Conservation (phyloP, 2,797 vertebrate species). For the Hydrophis major region DNA sequence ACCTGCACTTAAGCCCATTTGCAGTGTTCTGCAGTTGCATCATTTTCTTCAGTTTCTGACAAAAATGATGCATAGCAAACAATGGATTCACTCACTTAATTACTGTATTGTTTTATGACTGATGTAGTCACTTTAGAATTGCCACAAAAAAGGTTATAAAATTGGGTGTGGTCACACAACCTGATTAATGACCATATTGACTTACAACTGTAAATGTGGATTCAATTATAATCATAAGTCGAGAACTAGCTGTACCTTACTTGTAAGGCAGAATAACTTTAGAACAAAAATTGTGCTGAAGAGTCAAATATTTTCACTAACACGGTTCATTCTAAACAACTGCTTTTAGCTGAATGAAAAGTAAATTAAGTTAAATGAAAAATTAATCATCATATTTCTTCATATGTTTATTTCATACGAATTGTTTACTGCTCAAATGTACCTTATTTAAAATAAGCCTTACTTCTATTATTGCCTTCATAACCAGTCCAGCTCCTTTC, state of each 20-base stretch:
- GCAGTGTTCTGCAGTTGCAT: background rate
- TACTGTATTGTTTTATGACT: background rate
- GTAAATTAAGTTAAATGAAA: background rate
- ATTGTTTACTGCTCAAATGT: background rate
- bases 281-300: background rate
- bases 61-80: background rate
- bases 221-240: background rate
- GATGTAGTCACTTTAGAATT: background rate
- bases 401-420: background rate
- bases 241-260: background rate
- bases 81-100: background rate
- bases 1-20: background rate
- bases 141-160: background rate
- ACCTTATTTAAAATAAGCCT: constrained; percentile 38
- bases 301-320: background rate
- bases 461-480: constrained; percentile 99
- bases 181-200: background rate
- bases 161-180: background rate
- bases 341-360: background rate
- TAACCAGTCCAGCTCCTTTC: constrained; percentile 96
- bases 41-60: background rate
- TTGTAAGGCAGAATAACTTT: background rate
- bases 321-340: background rate
- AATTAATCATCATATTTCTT: background rate
- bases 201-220: background rate